Evolutionary conservation across 2,113 vertebrate genomes (phyloP).

Genomic region (Elachura formosa): DNA sequence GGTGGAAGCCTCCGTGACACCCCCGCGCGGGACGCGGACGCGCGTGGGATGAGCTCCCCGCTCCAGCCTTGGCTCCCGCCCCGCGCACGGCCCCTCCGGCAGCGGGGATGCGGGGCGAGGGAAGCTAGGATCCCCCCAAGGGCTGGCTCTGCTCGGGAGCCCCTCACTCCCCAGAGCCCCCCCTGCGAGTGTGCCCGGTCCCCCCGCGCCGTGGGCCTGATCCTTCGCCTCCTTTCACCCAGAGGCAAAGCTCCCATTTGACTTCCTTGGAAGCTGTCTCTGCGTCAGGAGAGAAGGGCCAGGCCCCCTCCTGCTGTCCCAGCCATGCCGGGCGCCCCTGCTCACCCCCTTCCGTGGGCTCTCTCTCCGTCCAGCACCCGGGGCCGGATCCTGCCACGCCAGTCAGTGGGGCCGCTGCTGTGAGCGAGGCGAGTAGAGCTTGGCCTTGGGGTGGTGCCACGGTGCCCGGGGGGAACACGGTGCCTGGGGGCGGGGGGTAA

Average conservation of each 20-base stretch:
- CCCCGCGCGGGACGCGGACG: not conserved
- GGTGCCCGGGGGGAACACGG: not conserved
- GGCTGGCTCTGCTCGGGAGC: not conserved
- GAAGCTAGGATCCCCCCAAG: not conserved
- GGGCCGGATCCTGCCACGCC: constrained; percentile 56
- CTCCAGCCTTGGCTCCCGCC: not conserved
- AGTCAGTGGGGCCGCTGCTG: constrained; percentile 59
- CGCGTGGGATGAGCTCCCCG: not conserved
- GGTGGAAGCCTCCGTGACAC: not conserved
- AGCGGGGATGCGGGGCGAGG: not conserved
- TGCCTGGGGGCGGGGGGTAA: not conserved
- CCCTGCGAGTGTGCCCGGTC: not conserved
- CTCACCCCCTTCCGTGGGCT: constrained; percentile 49
- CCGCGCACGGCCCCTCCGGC: not conserved
- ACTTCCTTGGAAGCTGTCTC: constrained; percentile 59
- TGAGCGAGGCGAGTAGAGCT: constrained; percentile 60
- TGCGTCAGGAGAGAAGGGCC: constrained; percentile 51
- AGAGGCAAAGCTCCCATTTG: constrained; percentile 60
- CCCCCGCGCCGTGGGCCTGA: constrained; percentile 22
- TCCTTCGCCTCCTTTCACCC: constrained; percentile 52
- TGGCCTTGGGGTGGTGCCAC: constrained; percentile 31
- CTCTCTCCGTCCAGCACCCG: constrained; percentile 56
- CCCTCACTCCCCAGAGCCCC: not conserved
- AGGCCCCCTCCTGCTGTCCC: constrained; percentile 47
- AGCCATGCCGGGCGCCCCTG: constrained; percentile 17